Evolutionary conservation across 2,113 vertebrate genomes (phyloP), one percentile per base, ranked within the genome.

Genomic region (Ceyx margarethae): DNA sequence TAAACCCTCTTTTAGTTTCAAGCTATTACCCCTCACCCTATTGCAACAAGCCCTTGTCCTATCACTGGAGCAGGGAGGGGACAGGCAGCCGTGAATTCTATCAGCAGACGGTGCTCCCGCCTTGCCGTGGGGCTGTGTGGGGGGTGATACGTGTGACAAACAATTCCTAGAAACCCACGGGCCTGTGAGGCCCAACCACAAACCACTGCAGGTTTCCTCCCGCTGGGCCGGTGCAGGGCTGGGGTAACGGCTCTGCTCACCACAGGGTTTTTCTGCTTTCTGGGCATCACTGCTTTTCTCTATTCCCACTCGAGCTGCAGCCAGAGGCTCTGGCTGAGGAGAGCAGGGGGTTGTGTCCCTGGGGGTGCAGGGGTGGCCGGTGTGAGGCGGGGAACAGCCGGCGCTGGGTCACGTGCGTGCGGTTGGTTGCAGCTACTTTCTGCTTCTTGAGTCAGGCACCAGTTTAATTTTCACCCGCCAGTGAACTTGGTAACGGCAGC

Each of bases 361-460:
- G 6, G 0, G 43, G 75, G 26, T 8, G 9, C 35, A 16, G 51
- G 48, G 42, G 29, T 40, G 50, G 48, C 25, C 5, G 6, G 50
- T 4, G 57, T 1, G 15, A 61, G 76, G 76, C 2, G 3, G 31
- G 54, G 60, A 90, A 60, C 68, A 73, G 75, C 67, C 66, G 9
- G 18, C 1, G 2, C 10, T 1, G 0, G 58, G 87, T 95, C 78
- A 78, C 22, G 1, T 76, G 80, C 0, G 0, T 16, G 69, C 8
- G 2, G 65, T 48, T 53, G 2, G 65, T 48, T 53, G 80, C 79
- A 78, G 73, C 69, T 45, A 20, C 77, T 93, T 93, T 54, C 69
- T 18, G 20, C 13, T 0, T 66, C 85, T 81, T 26, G 73, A 94
- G 66, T 94, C 80, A 62, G 48, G 74, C 71, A 72, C 29, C 66